Conservation (phyloP, 2,113 vertebrate species). For the Sminthopsis crassicaudata region DNA sequence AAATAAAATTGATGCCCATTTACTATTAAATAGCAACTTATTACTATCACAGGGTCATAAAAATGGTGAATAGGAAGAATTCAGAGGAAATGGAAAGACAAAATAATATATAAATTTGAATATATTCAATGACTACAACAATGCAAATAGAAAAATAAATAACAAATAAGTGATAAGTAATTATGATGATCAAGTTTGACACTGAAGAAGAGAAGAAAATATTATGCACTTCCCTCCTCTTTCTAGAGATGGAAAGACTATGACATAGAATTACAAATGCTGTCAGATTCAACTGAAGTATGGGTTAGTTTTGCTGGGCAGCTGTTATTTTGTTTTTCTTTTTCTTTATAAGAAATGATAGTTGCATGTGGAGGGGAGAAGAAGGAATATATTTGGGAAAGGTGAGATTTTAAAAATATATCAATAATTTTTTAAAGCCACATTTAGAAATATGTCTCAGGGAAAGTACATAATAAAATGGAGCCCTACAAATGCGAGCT, state of each 20-base stretch:
- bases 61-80: neutral
- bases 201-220: neutral
- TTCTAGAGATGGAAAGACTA: neutral
- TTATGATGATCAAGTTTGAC: neutral
- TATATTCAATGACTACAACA: neutral
- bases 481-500: neutral
- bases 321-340: neutral
- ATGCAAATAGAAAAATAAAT: neutral
- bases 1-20: neutral
- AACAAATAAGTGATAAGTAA: neutral
- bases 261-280: neutral
- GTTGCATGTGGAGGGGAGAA: neutral
- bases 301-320: neutral
- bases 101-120: neutral
- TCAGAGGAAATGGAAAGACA: neutral
- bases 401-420: neutral
- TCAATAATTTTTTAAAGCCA: neutral
- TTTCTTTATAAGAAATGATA: neutral
- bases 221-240: neutral
- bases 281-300: neutral
- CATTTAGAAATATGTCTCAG: neutral
- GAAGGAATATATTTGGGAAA: neutral
- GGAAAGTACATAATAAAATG: neutral
- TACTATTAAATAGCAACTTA: neutral
- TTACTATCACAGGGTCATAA: neutral